Evolutionary conservation across 1,140 invertebrate genomes (phyloP).

Genomic region (Meteorus sp.): DNA sequence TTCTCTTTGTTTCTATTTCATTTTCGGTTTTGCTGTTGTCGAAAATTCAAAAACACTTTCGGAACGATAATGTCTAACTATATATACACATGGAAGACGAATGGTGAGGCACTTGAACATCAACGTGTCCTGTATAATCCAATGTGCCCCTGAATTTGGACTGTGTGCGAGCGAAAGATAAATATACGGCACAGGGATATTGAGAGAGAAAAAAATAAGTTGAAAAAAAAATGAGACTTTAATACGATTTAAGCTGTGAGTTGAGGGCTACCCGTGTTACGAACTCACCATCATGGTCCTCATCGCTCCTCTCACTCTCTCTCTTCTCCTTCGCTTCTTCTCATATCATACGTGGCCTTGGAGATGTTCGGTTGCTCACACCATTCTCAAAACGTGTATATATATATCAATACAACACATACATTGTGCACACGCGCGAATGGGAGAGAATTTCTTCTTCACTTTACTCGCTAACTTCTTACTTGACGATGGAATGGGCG

Average conservation of each 20-base stretch:
- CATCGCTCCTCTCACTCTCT: neutral
- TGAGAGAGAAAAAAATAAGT: too few relatives aligned
- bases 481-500: too few relatives aligned
- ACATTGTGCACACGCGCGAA: too few relatives aligned
- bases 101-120: constrained; percentile 14
- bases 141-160: neutral
- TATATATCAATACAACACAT: neutral
- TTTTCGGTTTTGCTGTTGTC: too few relatives aligned
- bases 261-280: constrained; percentile 28
- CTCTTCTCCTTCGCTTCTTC: constrained; percentile 1
- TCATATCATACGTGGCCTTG: constrained; percentile 21
- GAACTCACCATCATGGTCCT: constrained; percentile 11
- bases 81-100: too few relatives aligned
- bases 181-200: too few relatives aligned
- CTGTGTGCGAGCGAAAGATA: neutral
- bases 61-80: too few relatives aligned
- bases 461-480: too few relatives aligned
- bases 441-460: too few relatives aligned
- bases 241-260: constrained; percentile 30
- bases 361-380: constrained; percentile 13
- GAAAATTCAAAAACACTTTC: too few relatives aligned
- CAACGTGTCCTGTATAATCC: constrained; percentile 21
- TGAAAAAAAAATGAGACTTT: constrained; percentile 20
- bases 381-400: neutral
- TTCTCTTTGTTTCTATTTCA: too few relatives aligned